These are phyloP conservation scores for Paraescarpia echinospica DNA, from an alignment of 1,140 invertebrate species.

Conservation along the genomic window DNA sequence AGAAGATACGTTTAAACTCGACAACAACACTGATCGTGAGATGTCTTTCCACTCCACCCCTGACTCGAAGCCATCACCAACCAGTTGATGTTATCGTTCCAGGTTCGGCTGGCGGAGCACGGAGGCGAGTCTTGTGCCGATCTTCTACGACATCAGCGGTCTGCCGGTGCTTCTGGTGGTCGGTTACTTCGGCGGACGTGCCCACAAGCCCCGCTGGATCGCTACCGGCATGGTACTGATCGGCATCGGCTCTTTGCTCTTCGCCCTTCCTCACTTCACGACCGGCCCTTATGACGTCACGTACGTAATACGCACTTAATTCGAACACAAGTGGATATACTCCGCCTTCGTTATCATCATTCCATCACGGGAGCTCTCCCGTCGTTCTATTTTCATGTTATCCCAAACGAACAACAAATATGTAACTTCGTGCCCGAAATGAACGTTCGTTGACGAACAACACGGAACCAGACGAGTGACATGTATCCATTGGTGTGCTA, in stretches of 20 bases:
- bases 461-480: too few species aligned
- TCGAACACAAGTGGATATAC: neutral
- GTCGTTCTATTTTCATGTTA: too few species aligned
- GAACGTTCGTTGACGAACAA: too few species aligned
- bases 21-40: neutral
- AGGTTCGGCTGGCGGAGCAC: slow-evolving; percentile 11
- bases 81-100: neutral
- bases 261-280: slow-evolving; percentile 1
- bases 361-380: too few species aligned
- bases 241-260: neutral
- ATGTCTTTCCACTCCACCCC: too few species aligned
- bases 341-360: too few species aligned
- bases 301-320: neutral
- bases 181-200: neutral
- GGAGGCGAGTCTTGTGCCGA: neutral
- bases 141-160: slow-evolving; percentile 8
- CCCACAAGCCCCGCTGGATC: neutral
- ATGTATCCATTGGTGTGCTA: neutral
- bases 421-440: too few species aligned
- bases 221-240: neutral
- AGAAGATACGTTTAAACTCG: too few species aligned
- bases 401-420: too few species aligned
- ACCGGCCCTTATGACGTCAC: neutral
- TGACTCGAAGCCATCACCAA: too few species aligned
- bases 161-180: neutral